These are phyloP conservation scores for human DNA, from an alignment of 2,113 vertebrate genomes.

Conservation along the genomic window DNA sequence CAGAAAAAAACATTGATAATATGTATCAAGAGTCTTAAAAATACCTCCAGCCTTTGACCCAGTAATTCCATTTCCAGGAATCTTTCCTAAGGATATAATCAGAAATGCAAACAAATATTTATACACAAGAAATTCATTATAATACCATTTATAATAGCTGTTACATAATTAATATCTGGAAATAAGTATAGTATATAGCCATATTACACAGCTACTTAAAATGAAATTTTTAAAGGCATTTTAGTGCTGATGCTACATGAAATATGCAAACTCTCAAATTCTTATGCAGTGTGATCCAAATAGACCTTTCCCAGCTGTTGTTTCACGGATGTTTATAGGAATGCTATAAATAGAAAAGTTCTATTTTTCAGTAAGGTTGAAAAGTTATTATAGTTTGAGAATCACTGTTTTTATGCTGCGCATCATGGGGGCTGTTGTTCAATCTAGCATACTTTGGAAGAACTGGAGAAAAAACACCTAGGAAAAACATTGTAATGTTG, in stretches of 20 bases:
- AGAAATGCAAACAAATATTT: constrained; percentile 32
- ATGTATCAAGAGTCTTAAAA: not conserved
- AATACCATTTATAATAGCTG: not conserved
- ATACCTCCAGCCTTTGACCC: not conserved
- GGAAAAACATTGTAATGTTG: not conserved
- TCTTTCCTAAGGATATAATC: constrained; percentile 3
- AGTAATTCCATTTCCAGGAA: not conserved
- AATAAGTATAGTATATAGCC: not conserved
- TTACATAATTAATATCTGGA: not conserved
- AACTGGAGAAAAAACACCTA: not conserved
- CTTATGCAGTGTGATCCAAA: not conserved
- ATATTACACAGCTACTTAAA: not conserved
- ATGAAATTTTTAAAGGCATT: not conserved
- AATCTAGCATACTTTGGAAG: not conserved
- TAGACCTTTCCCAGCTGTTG: not conserved
- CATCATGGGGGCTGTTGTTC: not conserved
- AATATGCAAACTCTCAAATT: not conserved
- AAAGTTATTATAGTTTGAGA: not conserved
- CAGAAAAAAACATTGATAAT: not conserved
- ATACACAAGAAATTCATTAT: constrained; percentile 6
- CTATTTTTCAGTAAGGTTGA: not conserved
- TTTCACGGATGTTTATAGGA: not conserved
- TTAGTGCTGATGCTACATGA: not conserved
- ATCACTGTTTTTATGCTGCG: not conserved
- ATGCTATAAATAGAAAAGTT: not conserved